Evolutionary conservation across 2,888 invertebrate species (phyloP).

Genomic region (Helleia helle): DNA sequence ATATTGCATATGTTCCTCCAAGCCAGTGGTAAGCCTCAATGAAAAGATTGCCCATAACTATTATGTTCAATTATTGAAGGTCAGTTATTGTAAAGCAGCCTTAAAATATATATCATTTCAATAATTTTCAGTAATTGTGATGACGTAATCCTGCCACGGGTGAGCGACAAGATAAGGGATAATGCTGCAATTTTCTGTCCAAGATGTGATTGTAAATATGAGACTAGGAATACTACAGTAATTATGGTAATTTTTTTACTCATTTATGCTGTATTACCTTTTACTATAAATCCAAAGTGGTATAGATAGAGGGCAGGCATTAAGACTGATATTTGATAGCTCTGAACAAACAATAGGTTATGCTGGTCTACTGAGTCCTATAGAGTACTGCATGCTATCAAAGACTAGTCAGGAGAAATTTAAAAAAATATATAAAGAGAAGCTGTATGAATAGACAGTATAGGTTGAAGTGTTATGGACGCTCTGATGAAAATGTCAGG

Average conservation of each 20-base stretch:
- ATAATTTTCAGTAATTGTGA: constrained; percentile 82
- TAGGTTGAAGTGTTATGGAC: no score
- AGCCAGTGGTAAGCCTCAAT: constrained; percentile 76
- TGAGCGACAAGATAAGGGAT: constrained; percentile 79
- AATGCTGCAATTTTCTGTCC: constrained; percentile 89
- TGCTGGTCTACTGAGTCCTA: no score
- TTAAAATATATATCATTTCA: not conserved
- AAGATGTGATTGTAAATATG: constrained; percentile 92
- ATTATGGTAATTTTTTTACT: constrained; percentile 83
- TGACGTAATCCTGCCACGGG: constrained; percentile 78
- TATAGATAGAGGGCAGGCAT: no score
- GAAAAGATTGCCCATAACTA: not conserved
- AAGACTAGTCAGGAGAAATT: no score
- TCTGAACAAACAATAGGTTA: not conserved
- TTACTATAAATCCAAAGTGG: no score
- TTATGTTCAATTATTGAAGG: constrained; percentile 6
- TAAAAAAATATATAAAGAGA: no score
- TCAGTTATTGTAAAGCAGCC: no score
- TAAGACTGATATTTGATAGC: not conserved
- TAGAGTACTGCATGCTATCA: no score
- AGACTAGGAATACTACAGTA: constrained; percentile 91
- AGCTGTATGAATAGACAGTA: no score
- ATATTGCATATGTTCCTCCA: constrained; percentile 83
- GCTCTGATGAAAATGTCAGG: no score
- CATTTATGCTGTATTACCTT: no score